A percentile compares a stretch with the other conserved stretches of the same genome.
phyloP scores from a whole-genome alignment of 2,888 invertebrate species.

The Drosophila silvestris region DNA sequence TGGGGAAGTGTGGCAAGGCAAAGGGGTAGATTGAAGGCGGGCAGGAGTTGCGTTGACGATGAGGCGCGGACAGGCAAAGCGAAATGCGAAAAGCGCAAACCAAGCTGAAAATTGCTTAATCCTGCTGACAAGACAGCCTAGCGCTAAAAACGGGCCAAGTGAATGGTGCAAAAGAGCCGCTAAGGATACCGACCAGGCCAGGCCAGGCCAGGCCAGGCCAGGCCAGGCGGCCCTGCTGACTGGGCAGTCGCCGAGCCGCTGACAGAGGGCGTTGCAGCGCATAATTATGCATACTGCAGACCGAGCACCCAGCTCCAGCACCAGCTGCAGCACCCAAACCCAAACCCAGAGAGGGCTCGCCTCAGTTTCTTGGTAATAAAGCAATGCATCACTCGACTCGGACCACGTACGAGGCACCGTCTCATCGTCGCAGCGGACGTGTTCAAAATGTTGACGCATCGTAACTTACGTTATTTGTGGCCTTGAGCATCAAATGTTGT shows the following conservation, averaged over 20 bases:
- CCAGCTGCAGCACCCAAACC: background rate
- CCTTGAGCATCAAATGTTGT: constrained; percentile 79
- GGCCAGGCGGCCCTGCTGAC: constrained; percentile 43
- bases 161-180: constrained; percentile 48
- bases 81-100: constrained; percentile 71
- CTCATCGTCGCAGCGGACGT: constrained; percentile 25
- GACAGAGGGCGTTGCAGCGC: constrained; percentile 83
- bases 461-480: constrained; percentile 79
- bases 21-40: background rate
- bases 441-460: constrained; percentile 77
- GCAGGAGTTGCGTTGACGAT: constrained; percentile 42
- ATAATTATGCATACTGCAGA: constrained; percentile 78
- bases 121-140: constrained; percentile 77
- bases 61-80: constrained; percentile 61
- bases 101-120: constrained; percentile 80
- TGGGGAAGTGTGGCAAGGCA: background rate
- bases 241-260: constrained; percentile 62
- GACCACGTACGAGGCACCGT: constrained; percentile 21
- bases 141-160: constrained; percentile 53
- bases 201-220: background rate
- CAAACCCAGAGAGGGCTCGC: constrained; percentile 25
- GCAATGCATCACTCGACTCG: constrained; percentile 74
- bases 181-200: constrained; percentile 39
- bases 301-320: constrained; percentile 4
- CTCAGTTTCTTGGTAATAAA: constrained; percentile 76